Percentiles rank a stretch among this genome's conserved stretches.
These are phyloP conservation scores for Lagopus muta DNA, from an alignment of 2,113 vertebrate genomes.

Conservation along the genomic window DNA sequence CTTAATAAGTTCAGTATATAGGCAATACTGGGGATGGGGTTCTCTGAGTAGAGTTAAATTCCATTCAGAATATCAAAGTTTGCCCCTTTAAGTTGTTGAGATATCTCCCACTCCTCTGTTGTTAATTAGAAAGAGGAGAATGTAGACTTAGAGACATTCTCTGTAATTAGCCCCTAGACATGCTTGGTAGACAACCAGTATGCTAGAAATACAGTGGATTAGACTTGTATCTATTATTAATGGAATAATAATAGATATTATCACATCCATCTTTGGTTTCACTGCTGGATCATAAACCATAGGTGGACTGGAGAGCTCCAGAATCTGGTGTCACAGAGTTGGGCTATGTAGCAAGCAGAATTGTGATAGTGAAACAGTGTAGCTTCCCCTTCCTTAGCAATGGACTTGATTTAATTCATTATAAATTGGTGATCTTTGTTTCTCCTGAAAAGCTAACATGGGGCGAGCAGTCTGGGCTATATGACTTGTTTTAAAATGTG, in stretches of 20 bases:
- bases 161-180: neutral
- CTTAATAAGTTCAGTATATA: neutral
- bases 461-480: neutral
- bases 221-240: neutral
- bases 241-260: no score
- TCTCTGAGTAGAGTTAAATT: neutral
- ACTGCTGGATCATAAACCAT: fast-evolving
- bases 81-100: neutral
- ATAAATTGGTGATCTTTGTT: neutral
- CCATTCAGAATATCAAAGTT: neutral
- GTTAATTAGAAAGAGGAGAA: neutral
- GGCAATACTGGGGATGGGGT: neutral
- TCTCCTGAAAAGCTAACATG: neutral
- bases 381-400: neutral
- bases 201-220: neutral
- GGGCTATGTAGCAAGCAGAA: neutral
- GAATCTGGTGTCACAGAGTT: neutral
- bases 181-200: neutral
- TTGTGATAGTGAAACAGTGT: neutral
- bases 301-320: neutral
- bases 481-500: conserved; percentile 7
- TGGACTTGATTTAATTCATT: neutral
- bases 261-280: neutral
- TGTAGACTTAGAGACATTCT: neutral
- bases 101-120: neutral